Percentiles rank a stretch among this genome's conserved stretches.
Conservation (phyloP, 2,113 vertebrate genomes). For the Oxyura jamaicensis region DNA sequence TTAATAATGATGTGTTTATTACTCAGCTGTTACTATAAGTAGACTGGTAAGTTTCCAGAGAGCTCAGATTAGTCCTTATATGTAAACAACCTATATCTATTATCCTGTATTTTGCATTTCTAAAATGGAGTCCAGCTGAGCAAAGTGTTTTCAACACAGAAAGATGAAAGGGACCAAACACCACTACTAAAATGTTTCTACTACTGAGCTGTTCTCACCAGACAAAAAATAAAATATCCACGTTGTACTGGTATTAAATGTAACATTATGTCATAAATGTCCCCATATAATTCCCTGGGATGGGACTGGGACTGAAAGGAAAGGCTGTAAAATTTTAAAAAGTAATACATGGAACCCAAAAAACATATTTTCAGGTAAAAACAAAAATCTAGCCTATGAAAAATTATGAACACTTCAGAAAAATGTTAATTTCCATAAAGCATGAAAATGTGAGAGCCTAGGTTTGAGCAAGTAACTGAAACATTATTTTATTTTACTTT, state of each 20-base stretch:
- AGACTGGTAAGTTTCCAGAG: neutral
- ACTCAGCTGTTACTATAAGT: neutral
- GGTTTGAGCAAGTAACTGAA: neutral
- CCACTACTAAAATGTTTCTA: neutral
- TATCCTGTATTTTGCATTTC: neutral
- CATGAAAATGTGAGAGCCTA: neutral
- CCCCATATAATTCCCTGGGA: neutral
- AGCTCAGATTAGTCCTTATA: neutral
- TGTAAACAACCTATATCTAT: neutral
- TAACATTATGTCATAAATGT: neutral
- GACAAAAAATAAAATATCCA: neutral
- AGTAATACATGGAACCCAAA: neutral
- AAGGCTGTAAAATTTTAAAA: neutral
- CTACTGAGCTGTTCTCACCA: neutral
- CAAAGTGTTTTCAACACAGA: neutral
- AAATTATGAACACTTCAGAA: neutral
- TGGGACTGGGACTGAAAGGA: neutral
- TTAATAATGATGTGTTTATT: neutral
- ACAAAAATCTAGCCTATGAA: neutral
- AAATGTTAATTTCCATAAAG: neutral
- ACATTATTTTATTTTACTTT: neutral
- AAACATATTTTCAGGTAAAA: neutral
- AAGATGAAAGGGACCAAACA: neutral
- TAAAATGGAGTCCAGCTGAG: neutral
- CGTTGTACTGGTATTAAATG: accelerated